A percentile compares a stretch with the other conserved stretches of the same genome.
phyloP scores from a whole-genome alignment of 2,888 invertebrate genomes.

The Macrosiphum euphorbiae region DNA sequence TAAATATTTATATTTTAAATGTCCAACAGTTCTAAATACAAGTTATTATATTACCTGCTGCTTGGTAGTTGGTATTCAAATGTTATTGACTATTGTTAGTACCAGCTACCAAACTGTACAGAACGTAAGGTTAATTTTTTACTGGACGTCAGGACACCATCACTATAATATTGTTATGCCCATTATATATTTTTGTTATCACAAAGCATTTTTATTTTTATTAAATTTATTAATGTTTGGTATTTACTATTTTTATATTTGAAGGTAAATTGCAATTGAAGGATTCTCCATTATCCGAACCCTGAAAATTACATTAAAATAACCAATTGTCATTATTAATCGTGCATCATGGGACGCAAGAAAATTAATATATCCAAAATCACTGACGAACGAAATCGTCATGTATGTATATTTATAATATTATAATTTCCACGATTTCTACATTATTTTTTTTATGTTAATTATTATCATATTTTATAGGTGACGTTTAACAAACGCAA shows the following conservation, averaged over 20 bases:
- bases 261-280: background rate
- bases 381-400: slow-evolving; percentile 99
- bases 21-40: background rate
- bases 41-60: background rate
- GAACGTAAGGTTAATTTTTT: background rate
- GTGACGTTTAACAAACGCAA: slow-evolving; percentile 99
- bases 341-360: slow-evolving; percentile 99
- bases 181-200: slow-evolving; percentile 16
- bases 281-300: background rate
- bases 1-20: slow-evolving; percentile 31
- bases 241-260: background rate
- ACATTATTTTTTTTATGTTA: background rate
- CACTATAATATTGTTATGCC: too few species aligned
- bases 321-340: slow-evolving; percentile 69
- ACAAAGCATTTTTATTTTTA: background rate
- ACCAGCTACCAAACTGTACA: background rate
- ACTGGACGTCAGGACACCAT: background rate
- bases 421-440: background rate
- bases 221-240: background rate
- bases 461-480: slow-evolving; percentile 73
- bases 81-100: background rate
- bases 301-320: background rate
- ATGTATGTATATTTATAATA: slow-evolving; percentile 75
- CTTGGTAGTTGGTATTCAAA: background rate
- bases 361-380: slow-evolving; percentile 99